These are phyloP conservation scores for Cranoglanis bouderius DNA, from an alignment of 2,113 vertebrate genomes.

Conservation along the genomic window DNA sequence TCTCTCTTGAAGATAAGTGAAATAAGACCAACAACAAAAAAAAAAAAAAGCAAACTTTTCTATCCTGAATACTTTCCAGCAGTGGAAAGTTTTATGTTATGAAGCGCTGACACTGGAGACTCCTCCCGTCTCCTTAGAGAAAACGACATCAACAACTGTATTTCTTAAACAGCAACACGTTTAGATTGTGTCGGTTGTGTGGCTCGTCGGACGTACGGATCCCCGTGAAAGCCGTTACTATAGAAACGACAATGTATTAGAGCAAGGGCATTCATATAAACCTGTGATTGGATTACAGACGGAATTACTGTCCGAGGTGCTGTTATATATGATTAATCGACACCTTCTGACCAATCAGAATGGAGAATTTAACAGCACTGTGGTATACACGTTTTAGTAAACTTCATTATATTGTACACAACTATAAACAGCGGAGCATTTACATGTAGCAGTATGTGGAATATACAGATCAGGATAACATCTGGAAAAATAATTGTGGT, in stretches of 20 bases:
- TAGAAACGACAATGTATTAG: neutral
- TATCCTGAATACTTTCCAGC: neutral
- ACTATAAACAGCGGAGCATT: too few relatives aligned
- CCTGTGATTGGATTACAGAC: too few relatives aligned
- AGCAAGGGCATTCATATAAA: neutral
- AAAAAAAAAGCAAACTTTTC: too few relatives aligned
- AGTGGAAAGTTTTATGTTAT: neutral
- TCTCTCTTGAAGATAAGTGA: too few relatives aligned
- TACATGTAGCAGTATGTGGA: too few relatives aligned
- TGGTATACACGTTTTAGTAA: too few relatives aligned
- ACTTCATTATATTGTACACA: too few relatives aligned
- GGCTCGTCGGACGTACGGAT: too few relatives aligned
- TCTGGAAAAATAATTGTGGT: too few relatives aligned
- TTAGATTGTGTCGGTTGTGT: too few relatives aligned
- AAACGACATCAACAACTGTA: neutral
- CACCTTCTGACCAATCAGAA: neutral
- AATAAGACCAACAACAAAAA: too few relatives aligned
- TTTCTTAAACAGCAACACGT: neutral
- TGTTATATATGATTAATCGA: neutral
- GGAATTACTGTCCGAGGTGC: neutral
- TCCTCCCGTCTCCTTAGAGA: neutral
- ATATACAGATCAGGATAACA: too few relatives aligned
- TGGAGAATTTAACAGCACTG: neutral
- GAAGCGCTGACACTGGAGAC: neutral
- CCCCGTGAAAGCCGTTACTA: neutral